These are phyloP conservation scores for Amphipoea oculea DNA, from an alignment of 2,888 invertebrate genomes.

Conservation along the genomic window DNA sequence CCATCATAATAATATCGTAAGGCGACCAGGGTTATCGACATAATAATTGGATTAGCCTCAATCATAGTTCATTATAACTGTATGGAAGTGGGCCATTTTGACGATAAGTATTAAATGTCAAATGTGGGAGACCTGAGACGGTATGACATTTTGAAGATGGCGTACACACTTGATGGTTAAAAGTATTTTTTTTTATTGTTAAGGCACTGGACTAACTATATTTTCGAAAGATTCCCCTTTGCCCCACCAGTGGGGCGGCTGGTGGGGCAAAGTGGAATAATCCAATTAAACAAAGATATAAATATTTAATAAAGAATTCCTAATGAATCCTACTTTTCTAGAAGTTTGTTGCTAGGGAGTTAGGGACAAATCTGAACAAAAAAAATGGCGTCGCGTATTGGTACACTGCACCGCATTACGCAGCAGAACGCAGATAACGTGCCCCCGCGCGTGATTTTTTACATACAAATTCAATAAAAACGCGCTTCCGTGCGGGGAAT, in stretches of 20 bases:
- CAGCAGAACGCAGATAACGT: too few species aligned
- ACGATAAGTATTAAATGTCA: slow-evolving; percentile 59
- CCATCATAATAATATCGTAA: slow-evolving; percentile 26
- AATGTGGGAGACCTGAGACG: slow-evolving; percentile 26
- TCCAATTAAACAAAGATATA: not conserved
- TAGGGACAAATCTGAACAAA: not conserved
- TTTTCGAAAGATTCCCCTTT: too few species aligned
- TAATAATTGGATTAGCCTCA: slow-evolving; percentile 60
- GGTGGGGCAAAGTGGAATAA: too few species aligned
- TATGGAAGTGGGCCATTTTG: slow-evolving; percentile 41
- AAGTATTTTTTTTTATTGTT: not conserved
- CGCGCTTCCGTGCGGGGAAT: too few species aligned
- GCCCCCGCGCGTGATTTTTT: too few species aligned
- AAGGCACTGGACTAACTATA: not conserved
- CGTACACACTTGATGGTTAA: slow-evolving; percentile 5
- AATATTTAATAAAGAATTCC: not conserved
- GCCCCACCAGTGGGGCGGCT: too few species aligned
- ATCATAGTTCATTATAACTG: slow-evolving; percentile 59
- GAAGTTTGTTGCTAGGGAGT: not conserved
- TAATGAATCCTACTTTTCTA: not conserved
- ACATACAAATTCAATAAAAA: too few species aligned
- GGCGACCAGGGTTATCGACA: slow-evolving; percentile 43
- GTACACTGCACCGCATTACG: too few species aligned
- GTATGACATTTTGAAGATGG: slow-evolving; percentile 36
- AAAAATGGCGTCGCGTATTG: not conserved